Percentiles rank a stretch among this genome's conserved stretches.
phyloP scores from a whole-genome alignment of 64 coral and sea anemone genomes.

The Stylophora pistillata region DNA sequence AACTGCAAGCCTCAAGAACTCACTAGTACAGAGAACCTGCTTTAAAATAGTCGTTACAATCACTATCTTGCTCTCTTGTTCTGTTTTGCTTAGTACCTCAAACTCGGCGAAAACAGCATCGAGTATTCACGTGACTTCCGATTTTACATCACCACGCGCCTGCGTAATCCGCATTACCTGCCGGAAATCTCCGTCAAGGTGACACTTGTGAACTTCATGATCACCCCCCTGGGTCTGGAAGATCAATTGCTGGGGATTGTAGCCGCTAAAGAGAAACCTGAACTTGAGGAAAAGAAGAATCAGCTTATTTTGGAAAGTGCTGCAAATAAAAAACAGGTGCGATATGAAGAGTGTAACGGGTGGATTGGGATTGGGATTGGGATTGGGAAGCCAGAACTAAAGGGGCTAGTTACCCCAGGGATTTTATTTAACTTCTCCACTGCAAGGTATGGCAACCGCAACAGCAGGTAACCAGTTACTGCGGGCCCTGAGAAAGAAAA shows the following conservation, averaged over 20 bases:
- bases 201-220: slow-evolving; percentile 98
- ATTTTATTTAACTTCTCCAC: no score
- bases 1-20: no score
- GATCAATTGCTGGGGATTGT: slow-evolving; percentile 98
- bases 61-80: neutral
- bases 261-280: slow-evolving; percentile 96
- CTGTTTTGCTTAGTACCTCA: slow-evolving; percentile 76
- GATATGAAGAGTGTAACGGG: neutral
- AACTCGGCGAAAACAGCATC: slow-evolving; percentile 96
- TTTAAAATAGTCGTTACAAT: neutral
- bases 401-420: no score
- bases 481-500: no score
- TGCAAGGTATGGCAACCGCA: no score
- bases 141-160: slow-evolving; percentile 97
- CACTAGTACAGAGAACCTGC: no score
- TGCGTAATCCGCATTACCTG: slow-evolving; percentile 99
- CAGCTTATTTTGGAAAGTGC: slow-evolving; percentile 93
- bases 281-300: slow-evolving; percentile 98
- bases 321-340: slow-evolving; percentile 97
- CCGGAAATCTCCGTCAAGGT: slow-evolving; percentile 98
- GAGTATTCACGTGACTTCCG: slow-evolving; percentile 97
- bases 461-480: no score
- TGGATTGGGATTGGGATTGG: no score
- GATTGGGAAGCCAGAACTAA: no score
- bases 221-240: slow-evolving; percentile 96